These are phyloP conservation scores for Macquaria australasica DNA, from an alignment of 2,113 vertebrate species.

Conservation along the genomic window DNA sequence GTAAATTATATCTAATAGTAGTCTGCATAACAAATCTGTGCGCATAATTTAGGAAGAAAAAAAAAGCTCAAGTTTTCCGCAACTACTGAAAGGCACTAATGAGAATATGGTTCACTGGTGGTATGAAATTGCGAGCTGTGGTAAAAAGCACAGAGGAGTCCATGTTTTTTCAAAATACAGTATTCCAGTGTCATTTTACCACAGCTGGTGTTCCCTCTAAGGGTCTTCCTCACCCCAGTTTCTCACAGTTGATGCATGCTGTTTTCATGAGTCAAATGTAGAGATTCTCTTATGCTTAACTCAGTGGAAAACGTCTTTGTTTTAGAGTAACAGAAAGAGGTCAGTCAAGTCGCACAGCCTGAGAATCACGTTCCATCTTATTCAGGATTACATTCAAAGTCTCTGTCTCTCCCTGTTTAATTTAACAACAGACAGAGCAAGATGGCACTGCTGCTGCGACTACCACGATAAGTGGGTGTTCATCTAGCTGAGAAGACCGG, in stretches of 20 bases:
- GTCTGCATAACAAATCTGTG: neutral
- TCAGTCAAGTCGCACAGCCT: slow-evolving; percentile 1
- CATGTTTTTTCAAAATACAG: slow-evolving; percentile 1
- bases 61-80: neutral
- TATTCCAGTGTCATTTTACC: slow-evolving; percentile 3
- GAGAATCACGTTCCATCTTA: slow-evolving; percentile 4
- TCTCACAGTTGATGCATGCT: neutral
- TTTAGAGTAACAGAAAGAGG: neutral
- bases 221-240: neutral
- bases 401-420: slow-evolving; percentile 3
- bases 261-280: slow-evolving; percentile 28
- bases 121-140: neutral
- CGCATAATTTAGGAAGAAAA: neutral
- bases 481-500: neutral
- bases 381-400: neutral
- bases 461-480: slow-evolving; percentile 2
- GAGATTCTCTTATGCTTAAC: neutral
- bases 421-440: slow-evolving; percentile 3
- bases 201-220: slow-evolving; percentile 6
- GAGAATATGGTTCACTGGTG: neutral
- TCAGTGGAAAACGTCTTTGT: slow-evolving; percentile 11
- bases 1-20: slow-evolving; percentile 28
- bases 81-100: neutral
- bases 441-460: neutral
- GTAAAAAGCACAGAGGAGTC: neutral